phyloP scores from a whole-genome alignment of 1,140 invertebrate species.

The Bombus huntii region DNA sequence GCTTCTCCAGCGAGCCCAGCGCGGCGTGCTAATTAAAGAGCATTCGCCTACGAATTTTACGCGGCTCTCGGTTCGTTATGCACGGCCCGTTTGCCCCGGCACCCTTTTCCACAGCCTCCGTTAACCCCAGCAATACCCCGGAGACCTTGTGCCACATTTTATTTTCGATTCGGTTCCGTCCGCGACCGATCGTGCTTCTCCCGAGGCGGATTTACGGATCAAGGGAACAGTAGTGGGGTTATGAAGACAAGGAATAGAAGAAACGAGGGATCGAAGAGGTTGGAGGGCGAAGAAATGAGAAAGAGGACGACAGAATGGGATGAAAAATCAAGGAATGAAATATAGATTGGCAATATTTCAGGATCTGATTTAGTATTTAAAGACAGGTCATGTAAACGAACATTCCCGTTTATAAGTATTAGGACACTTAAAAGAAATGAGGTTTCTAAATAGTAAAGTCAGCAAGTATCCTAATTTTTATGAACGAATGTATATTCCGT shows the following conservation, averaged over 20 bases:
- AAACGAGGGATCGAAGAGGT: no score
- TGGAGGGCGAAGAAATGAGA: neutral
- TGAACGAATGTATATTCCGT: no score
- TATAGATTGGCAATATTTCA: no score
- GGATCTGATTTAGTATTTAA: no score
- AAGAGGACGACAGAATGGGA: neutral
- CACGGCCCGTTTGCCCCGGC: conserved; percentile 69
- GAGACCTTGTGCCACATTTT: conserved; percentile 73
- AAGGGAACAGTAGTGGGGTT: no score
- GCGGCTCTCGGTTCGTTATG: conserved; percentile 71
- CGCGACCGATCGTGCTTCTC: conserved; percentile 7
- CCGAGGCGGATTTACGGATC: neutral
- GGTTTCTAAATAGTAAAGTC: no score
- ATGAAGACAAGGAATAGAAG: neutral
- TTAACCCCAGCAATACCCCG: conserved; percentile 56
- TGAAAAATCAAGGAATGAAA: no score
- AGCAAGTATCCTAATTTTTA: no score
- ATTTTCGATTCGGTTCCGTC: conserved; percentile 18
- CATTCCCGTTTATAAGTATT: no score
- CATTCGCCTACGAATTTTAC: conserved; percentile 74
- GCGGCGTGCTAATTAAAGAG: conserved; percentile 77
- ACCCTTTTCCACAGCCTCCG: conserved; percentile 55
- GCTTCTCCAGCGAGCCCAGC: conserved; percentile 32
- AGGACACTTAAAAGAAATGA: neutral
- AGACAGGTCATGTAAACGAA: no score